Conservation (phyloP, 2,113 vertebrate genomes). For the Callospermophilus lateralis region DNA sequence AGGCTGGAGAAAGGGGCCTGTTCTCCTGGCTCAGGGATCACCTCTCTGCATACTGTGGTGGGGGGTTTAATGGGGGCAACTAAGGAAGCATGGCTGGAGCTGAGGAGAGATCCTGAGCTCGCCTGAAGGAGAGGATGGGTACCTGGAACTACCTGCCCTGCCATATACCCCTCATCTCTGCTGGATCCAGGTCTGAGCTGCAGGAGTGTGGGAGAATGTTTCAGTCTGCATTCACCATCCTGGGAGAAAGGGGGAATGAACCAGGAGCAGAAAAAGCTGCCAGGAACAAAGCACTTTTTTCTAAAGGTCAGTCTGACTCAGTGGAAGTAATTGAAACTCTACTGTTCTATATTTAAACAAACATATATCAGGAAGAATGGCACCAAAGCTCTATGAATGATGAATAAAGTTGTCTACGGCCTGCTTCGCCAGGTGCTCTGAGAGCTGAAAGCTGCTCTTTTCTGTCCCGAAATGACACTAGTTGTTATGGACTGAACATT, state of each 20-base stretch:
- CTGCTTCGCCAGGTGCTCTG: background rate
- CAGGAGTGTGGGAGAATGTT: background rate
- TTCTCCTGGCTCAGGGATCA: background rate
- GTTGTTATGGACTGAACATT: background rate
- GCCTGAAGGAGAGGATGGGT: background rate
- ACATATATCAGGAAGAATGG: background rate
- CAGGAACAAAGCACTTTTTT: background rate
- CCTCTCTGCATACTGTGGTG: background rate
- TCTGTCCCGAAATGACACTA: background rate
- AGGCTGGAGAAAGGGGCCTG: background rate
- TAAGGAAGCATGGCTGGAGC: background rate
- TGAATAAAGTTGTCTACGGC: background rate
- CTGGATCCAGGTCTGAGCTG: background rate
- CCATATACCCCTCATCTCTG: background rate
- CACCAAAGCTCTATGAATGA: background rate
- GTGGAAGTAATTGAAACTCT: background rate
- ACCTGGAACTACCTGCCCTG: background rate
- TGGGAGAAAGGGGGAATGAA: background rate
- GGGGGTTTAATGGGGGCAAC: background rate
- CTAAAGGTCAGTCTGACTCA: background rate
- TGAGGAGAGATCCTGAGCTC: background rate
- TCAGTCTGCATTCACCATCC: too few relatives aligned
- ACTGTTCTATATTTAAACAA: background rate
- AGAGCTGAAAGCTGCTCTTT: background rate
- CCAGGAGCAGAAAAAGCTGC: background rate